phyloP scores from a whole-genome alignment of 2,113 vertebrate species.

The Sigmodon hispidus region DNA sequence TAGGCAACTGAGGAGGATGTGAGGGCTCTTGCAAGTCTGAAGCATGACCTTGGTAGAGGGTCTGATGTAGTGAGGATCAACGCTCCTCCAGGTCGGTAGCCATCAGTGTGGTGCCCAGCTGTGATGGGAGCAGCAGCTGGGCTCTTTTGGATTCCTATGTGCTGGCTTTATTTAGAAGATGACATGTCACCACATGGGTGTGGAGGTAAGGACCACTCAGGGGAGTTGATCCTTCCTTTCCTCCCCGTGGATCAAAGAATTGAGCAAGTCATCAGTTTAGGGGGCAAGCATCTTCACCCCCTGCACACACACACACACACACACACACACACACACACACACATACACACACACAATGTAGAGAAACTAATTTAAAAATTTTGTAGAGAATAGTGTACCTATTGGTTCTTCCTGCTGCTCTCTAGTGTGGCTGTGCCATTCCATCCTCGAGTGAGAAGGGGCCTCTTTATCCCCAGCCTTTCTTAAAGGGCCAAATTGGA shows the following conservation, averaged over 20 bases:
- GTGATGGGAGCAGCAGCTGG: accelerated
- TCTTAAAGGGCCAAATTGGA: accelerated
- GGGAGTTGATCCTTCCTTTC: neutral
- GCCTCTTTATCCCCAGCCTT: neutral
- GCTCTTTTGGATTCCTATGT: neutral
- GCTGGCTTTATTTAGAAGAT: neutral
- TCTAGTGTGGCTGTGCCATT: accelerated
- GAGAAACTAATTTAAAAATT: neutral
- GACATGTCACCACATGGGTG: neutral
- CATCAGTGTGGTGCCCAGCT: accelerated
- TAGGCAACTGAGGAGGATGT: neutral
- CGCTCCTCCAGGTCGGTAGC: accelerated
- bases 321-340: neutral
- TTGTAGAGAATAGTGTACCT: neutral
- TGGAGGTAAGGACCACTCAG: neutral
- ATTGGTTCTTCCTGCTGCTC: neutral
- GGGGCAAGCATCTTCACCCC: neutral
- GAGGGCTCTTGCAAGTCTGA: neutral
- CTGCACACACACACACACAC: neutral
- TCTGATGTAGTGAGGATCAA: neutral
- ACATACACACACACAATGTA: neutral
- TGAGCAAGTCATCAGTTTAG: neutral
- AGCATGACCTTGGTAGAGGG: neutral
- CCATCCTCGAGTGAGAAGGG: accelerated
- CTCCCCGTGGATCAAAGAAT: neutral